Evolutionary conservation across 2,888 invertebrate species (phyloP), one percentile per base, ranked within the genome.

Genomic region (Prosopocoilus inquinatus): DNA sequence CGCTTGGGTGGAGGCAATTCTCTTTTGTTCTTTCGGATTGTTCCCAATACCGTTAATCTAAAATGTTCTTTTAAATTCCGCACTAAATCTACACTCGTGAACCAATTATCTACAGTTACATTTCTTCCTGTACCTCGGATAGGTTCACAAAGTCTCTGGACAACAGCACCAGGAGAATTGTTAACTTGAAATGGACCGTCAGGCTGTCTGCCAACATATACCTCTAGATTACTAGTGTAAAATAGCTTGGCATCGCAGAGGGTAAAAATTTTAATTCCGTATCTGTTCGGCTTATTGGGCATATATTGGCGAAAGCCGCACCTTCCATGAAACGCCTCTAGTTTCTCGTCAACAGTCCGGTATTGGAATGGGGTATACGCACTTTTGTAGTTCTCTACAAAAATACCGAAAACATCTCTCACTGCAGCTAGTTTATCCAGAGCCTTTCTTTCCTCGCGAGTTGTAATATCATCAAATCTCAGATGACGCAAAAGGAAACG

Each of bases 11-110:
- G 50, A 32, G 47, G 46, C 32, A 52, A 16, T 44, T n/a, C n/a
- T n/a, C n/a, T n/a, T n/a, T 55, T 58, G 41, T 55, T 58, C 48
- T 55, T 55, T 38, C 38, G 36, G 15, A 38, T 50, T 28, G 53
- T 53, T 48, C 50, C 48, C 5, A 52, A n/a, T 36, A 53, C n/a
- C 9, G 48, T 53, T 12, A 48, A 4, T 9, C 49, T 53, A 38
- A 35, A 20, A 15, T 53, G 15, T 28, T 38, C 15, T 32, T 20
- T n/a, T 44, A 57, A 36, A 44, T 11, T 38, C 44, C 41, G 9
- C 12, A 36, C 28, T 13, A 56, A 38, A 7, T 36, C 32, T 15
- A 34, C 12, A 12, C 44, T 50, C 16, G 48, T 47, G 32, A 56
- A 56, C 43, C 47, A 56, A 28, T 56, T 56, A 34, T 53, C 53